A percentile compares a stretch with the other conserved stretches of the same genome.
Conservation (phyloP, 1,140 invertebrate species). For the Drusus annulatus region DNA sequence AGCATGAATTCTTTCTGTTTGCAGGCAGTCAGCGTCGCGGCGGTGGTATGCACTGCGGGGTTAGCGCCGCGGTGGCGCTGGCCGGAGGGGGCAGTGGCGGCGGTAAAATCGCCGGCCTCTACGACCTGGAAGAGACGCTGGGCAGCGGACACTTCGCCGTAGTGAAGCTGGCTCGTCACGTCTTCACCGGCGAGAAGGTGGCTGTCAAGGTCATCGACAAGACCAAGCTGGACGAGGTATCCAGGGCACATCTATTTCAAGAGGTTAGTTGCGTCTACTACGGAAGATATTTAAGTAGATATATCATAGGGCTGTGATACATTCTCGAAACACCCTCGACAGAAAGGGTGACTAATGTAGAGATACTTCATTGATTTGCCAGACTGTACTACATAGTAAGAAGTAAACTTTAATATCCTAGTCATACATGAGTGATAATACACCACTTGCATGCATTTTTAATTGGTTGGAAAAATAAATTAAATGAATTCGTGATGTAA, state of each 20-base stretch:
- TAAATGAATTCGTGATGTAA: too few relatives aligned
- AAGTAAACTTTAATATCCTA: too few relatives aligned
- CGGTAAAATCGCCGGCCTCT: constrained; percentile 96
- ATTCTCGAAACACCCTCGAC: too few relatives aligned
- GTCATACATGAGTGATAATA: too few relatives aligned
- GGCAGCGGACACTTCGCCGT: constrained; percentile 98
- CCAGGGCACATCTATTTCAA: constrained; percentile 97
- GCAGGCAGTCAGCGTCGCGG: constrained; percentile 18
- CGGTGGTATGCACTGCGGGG: constrained; percentile 32
- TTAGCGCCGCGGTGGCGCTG: constrained; percentile 59
- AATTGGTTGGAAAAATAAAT: too few relatives aligned
- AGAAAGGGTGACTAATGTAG: too few relatives aligned
- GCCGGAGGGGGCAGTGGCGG: constrained; percentile 53
- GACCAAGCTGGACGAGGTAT: constrained; percentile 95
- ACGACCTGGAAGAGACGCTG: constrained; percentile 95
- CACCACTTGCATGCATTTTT: too few relatives aligned
- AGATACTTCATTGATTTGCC: too few relatives aligned
- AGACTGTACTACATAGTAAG: too few relatives aligned
- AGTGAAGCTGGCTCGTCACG: constrained; percentile 97
- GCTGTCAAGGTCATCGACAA: constrained; percentile 98
- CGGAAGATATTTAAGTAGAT: too few relatives aligned
- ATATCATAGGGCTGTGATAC: too few relatives aligned
- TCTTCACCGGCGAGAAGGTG: constrained; percentile 99
- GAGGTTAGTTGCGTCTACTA: constrained; percentile 74
- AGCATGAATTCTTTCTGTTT: background rate